Percentiles rank a stretch among this genome's conserved stretches.
Conservation (phyloP, 1,140 invertebrate genomes). For the Drosophila mauritiana region DNA sequence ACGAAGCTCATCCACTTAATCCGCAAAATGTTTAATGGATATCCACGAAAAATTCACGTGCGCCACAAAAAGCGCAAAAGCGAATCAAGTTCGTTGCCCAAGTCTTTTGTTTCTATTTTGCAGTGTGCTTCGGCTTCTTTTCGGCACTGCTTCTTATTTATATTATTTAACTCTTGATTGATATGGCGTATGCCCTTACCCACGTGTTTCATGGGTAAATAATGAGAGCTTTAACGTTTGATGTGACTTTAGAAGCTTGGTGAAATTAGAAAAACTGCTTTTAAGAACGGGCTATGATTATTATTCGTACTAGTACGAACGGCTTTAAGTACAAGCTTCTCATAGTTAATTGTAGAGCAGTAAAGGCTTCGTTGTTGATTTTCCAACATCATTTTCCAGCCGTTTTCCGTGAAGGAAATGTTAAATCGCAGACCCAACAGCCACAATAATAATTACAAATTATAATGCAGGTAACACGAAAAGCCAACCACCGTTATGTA, state of each 20-base stretch:
- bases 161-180: constrained; percentile 9
- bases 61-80: constrained; percentile 6
- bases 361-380: constrained; percentile 3
- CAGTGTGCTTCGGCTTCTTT: neutral
- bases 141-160: neutral
- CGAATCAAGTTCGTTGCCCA: constrained; percentile 66
- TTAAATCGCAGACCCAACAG: constrained; percentile 20
- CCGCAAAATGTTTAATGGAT: constrained; percentile 17
- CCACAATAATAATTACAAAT: constrained; percentile 52
- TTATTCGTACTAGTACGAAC: too few species aligned
- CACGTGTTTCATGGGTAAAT: neutral
- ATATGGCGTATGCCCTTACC: constrained; percentile 28
- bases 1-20: constrained; percentile 19
- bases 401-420: constrained; percentile 43
- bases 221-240: neutral
- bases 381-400: neutral
- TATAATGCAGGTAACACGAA: constrained; percentile 43
- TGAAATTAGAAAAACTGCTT: too few species aligned
- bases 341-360: neutral
- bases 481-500: constrained; percentile 42
- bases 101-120: constrained; percentile 66
- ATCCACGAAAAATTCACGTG: constrained; percentile 21
- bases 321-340: neutral
- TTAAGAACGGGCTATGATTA: too few species aligned
- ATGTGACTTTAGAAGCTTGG: too few species aligned